Evolutionary conservation across 1,140 invertebrate species (phyloP).

Genomic region (Eulimnadia texana): DNA sequence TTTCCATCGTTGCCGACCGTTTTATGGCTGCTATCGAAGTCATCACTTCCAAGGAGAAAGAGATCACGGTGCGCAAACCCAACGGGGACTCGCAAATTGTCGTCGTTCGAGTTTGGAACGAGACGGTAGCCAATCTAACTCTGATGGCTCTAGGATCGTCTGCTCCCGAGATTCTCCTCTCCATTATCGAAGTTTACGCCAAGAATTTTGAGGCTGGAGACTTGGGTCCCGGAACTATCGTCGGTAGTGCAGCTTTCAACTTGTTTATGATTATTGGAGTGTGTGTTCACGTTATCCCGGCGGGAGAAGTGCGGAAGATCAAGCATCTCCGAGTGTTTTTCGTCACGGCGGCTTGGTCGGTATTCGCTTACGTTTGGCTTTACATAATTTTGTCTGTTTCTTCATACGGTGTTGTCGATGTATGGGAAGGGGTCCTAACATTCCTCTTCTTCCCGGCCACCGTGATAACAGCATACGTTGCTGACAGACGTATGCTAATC

Average conservation of each 20-base stretch:
- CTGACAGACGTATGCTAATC: slow-evolving; percentile 71
- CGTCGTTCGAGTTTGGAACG: slow-evolving; percentile 75
- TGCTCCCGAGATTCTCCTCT: slow-evolving; percentile 93
- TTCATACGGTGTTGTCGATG: slow-evolving; percentile 68
- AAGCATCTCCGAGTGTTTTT: slow-evolving; percentile 96
- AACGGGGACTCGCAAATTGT: slow-evolving; percentile 67
- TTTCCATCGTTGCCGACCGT: slow-evolving; percentile 94
- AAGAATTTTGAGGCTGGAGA: slow-evolving; percentile 91
- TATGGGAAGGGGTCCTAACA: slow-evolving; percentile 92
- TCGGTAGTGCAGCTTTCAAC: slow-evolving; percentile 98
- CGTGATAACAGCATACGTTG: slow-evolving; percentile 91
- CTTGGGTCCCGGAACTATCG: slow-evolving; percentile 90
- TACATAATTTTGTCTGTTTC: slow-evolving; percentile 86
- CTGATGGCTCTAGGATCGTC: slow-evolving; percentile 98
- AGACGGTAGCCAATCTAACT: slow-evolving; percentile 98
- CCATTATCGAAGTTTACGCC: slow-evolving; percentile 89
- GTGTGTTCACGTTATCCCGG: slow-evolving; percentile 84
- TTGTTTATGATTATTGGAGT: slow-evolving; percentile 95
- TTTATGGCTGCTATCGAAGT: slow-evolving; percentile 99
- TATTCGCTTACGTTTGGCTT: slow-evolving; percentile 98
- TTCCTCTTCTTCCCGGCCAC: slow-evolving; percentile 94
- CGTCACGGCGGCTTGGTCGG: slow-evolving; percentile 92
- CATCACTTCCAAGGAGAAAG: slow-evolving; percentile 92
- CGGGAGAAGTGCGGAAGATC: slow-evolving; percentile 76
- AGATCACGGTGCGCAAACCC: slow-evolving; percentile 64